A percentile compares a stretch with the other conserved stretches of the same genome.
These are phyloP conservation scores for Rhincodon typus DNA, from an alignment of 2,797 vertebrate species.

Conservation along the genomic window DNA sequence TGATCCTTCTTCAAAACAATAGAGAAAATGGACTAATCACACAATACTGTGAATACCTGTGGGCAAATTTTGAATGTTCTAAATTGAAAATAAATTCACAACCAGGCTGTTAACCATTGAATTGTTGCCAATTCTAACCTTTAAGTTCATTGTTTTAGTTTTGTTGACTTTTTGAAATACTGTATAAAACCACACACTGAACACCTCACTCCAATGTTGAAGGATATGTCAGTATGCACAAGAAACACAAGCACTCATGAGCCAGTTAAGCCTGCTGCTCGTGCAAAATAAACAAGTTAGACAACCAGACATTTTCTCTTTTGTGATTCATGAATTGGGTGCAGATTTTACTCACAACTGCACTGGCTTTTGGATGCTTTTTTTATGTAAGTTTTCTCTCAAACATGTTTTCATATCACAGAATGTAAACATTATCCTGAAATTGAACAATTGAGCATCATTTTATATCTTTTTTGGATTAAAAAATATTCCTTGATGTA, in stretches of 20 bases:
- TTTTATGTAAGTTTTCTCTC: background rate
- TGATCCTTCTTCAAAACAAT: too few species aligned
- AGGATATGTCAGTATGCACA: background rate
- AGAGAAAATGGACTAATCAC: background rate
- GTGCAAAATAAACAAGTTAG: background rate
- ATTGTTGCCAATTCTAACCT: background rate
- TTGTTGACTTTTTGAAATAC: background rate
- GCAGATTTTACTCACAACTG: background rate
- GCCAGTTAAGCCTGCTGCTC: background rate
- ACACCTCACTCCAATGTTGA: background rate
- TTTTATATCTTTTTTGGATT: background rate
- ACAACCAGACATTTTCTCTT: background rate
- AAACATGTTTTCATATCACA: background rate
- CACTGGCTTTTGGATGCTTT: background rate
- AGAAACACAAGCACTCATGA: background rate
- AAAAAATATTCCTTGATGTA: background rate
- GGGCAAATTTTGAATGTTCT: background rate
- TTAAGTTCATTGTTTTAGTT: too few species aligned
- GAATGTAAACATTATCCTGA: background rate
- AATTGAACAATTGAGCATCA: background rate
- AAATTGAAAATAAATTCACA: background rate
- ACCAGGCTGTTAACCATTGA: background rate
- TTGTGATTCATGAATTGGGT: background rate
- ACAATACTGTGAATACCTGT: background rate
- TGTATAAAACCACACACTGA: background rate